phyloP scores from a whole-genome alignment of 2,113 vertebrate species.

The Telmatochromis sp. region DNA sequence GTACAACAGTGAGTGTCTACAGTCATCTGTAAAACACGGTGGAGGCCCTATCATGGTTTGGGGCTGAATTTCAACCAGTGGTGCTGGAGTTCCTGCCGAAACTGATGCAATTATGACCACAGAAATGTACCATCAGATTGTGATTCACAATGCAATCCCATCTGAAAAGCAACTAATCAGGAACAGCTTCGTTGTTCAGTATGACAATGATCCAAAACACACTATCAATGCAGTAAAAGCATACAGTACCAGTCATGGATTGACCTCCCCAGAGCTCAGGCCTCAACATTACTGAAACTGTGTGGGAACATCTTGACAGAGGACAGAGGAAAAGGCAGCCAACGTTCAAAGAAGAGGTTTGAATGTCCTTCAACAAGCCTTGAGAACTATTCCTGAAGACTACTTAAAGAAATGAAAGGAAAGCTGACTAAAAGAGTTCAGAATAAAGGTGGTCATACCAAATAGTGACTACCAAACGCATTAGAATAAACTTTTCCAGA shows the following conservation, averaged over 20 bases:
- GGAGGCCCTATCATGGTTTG: neutral
- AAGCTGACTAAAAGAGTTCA: neutral
- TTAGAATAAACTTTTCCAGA: neutral
- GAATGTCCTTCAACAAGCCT: neutral
- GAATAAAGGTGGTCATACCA: neutral
- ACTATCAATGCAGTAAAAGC: neutral
- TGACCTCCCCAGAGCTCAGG: neutral
- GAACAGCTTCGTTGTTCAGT: fast-evolving
- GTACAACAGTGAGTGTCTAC: neutral
- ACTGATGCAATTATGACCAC: neutral
- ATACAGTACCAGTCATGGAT: neutral
- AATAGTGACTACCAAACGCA: neutral
- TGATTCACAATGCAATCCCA: neutral
- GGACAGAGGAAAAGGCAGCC: neutral
- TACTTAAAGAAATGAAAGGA: neutral
- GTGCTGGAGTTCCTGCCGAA: fast-evolving
- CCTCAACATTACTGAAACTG: neutral
- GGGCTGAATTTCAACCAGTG: neutral
- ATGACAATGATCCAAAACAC: fast-evolving
- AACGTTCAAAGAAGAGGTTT: neutral
- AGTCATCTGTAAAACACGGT: neutral
- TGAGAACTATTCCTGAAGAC: neutral
- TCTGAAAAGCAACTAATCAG: neutral
- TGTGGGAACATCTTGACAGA: neutral
- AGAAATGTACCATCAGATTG: neutral